Evolutionary conservation across 2,888 invertebrate species (phyloP), one percentile per base, ranked within the genome.

Genomic region (Hermaeophaga mercurialis): DNA sequence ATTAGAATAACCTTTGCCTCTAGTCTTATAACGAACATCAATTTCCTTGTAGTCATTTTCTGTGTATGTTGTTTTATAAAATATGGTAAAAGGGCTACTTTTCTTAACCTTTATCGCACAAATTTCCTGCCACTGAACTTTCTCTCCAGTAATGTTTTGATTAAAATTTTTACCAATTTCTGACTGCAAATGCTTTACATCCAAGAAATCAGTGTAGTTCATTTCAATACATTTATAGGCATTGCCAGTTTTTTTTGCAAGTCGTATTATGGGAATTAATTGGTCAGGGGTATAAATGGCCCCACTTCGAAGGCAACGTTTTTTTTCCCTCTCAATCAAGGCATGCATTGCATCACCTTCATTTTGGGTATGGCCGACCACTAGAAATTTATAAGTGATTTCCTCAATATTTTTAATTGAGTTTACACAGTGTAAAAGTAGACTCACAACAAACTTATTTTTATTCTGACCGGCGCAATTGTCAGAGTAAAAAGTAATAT

Each of bases 401-500:
- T 38, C 53, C 61, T 67, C 19, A 3, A 68, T n/a, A 44, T 62
- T 56, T 14, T 17, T 7, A 39, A 65, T 50, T 38, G 52, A 57
- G 41, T 64, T 61, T 12, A 68, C 62, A 26, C 63, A 64, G 43
- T 33, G 28, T 36, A 67, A 36, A 34, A 58, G 64, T 63, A 70
- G 67, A 11, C 58, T 56, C 36, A 61, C 63, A 11, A 68, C 59
- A 58, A 50, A 66, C 47, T 68, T 54, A 38, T 70, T 67, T 4
- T 62, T 50, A 24, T 70, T 66, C 54, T 70, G 70, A n/a, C 70
- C 70, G 8, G 62, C 66, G 45, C 67, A 70, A 36, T 66, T 46
- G 41, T 70, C 67, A 15, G 65, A 66, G 54, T 68, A 33, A 15
- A 67, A 62, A n/a, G n/a, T n/a, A n/a, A n/a, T n/a, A n/a, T n/a